Evolutionary conservation across 2,113 vertebrate species (phyloP).

Genomic region (Corydoras sp.): DNA sequence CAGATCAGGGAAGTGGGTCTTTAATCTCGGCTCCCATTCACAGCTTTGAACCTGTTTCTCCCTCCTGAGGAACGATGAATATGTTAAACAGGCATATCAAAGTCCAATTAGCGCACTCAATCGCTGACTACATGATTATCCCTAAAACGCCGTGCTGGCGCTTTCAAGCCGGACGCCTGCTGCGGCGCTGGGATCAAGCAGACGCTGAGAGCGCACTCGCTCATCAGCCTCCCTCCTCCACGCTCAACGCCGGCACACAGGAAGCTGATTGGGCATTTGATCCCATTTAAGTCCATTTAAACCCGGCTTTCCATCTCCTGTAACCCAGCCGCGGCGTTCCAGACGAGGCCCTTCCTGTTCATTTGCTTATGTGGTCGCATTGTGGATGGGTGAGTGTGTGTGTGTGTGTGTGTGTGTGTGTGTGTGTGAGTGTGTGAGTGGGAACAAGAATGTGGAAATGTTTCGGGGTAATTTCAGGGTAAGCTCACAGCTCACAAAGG

Average conservation of each 20-base stretch:
- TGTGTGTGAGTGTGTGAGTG: constrained; percentile 20
- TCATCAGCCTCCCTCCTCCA: constrained; percentile 15
- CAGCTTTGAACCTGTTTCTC: not conserved
- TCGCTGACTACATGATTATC: constrained; percentile 29
- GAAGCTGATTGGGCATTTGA: constrained; percentile 24
- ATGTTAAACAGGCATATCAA: constrained; percentile 13
- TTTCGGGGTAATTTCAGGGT: not conserved
- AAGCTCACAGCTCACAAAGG: constrained; percentile 13
- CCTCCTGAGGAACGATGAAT: not conserved
- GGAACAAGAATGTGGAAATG: constrained; percentile 34
- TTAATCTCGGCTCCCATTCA: not conserved
- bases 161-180: constrained; percentile 5
- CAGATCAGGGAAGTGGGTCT: too few species aligned
- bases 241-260: not conserved
- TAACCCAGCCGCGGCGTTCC: constrained; percentile 14
- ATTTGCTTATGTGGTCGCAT: constrained; percentile 1
- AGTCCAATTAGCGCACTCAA: constrained; percentile 22
- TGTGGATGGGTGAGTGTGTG: constrained; percentile 5
- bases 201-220: constrained; percentile 19
- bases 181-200: not conserved
- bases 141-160: not conserved
- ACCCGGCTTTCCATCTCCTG: constrained; percentile 21
- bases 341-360: constrained; percentile 22
- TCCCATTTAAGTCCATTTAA: constrained; percentile 42
- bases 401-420: constrained; percentile 23